Evolutionary conservation across 1,140 invertebrate species (phyloP), one percentile per base, ranked within the genome.

Genomic region (Vollenhovia emeryi): DNA sequence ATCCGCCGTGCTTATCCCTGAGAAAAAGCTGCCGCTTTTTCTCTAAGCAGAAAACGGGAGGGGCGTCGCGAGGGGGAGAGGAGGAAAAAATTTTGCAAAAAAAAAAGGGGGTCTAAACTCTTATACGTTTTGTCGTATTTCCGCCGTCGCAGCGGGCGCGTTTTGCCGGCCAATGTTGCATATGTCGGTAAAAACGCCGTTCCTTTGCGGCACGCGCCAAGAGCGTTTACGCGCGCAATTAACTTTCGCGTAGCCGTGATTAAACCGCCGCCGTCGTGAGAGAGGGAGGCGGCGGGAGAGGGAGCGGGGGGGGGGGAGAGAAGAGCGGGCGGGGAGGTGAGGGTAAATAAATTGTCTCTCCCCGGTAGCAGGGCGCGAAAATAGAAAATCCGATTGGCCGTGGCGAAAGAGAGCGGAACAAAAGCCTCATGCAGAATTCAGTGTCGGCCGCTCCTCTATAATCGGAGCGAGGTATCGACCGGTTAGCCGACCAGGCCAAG

Each of bases 341-440:
- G 87, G 75, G 57, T 78, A 78, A 83, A 82, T 48, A 71, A n/a
- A 88, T 76, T 75, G 82, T 83, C 76, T 83, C 55, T 43, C 21
- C 36, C 45, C 83, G 73, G 59, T 36, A 57, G 85, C 85, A 71
- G 87, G 64, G 68, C 76, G 87, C 87, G 80, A 89, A 89, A 89
- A 89, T 89, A 89, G 88, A 89, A 89, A 89, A 89, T 89, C 88
- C 88, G 88, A 89, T 89, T 89, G 88, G 88, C 87, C 88, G 89
- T 86, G 78, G 86, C 80, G 86, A 90, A 90, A 84, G 88, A 90
- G 89, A 90, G 86, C 89, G 89, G 86, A 90, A 89, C 89, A 91
- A 90, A 90, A 88, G 87, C 84, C 88, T 91, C 90, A 89, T 92
- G 91, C 91, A 91, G 91, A 91, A 91, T 92, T 92, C 90, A 91